Percentiles rank a stretch among this genome's conserved stretches.
Conservation (phyloP, 2,797 vertebrate genomes). For the Adrianichthys oophorus region DNA sequence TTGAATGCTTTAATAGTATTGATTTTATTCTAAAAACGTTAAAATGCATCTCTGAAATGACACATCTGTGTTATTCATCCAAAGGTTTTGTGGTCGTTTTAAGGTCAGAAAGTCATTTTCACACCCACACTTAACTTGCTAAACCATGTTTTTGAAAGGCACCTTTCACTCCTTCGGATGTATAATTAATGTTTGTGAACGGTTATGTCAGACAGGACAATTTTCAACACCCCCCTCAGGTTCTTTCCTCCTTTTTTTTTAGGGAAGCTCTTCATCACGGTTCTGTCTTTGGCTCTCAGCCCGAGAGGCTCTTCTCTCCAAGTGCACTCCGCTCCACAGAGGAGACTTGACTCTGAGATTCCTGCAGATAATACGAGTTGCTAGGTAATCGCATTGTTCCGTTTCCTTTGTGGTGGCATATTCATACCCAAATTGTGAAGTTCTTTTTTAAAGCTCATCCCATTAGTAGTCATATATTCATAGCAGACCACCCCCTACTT, state of each 20-base stretch:
- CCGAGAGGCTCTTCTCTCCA: constrained; percentile 69
- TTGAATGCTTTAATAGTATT: neutral
- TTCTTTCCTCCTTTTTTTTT: constrained; percentile 12
- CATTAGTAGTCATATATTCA: constrained; percentile 86
- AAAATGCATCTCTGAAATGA: constrained; percentile 1
- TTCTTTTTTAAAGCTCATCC: constrained; percentile 71
- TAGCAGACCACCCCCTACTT: constrained; percentile 75
- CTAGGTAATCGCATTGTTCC: constrained; percentile 79
- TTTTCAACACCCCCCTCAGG: constrained; percentile 53
- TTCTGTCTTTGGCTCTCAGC: constrained; percentile 63
- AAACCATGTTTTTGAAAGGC: constrained; percentile 61
- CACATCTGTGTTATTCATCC: constrained; percentile 34
- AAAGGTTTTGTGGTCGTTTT: constrained; percentile 32
- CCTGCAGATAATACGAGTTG: constrained; percentile 76
- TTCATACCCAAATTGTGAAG: constrained; percentile 78
- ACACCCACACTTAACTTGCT: constrained; percentile 75
- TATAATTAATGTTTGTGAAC: constrained; percentile 71
- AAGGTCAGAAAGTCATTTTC: constrained; percentile 64
- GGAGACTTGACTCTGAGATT: constrained; percentile 82
- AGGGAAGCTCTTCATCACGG: constrained; percentile 59
- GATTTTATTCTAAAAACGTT: neutral
- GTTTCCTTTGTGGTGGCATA: constrained; percentile 75
- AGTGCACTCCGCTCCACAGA: constrained; percentile 71
- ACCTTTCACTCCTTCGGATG: constrained; percentile 62
- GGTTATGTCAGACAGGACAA: constrained; percentile 62